These are phyloP conservation scores for Trichomalopsis sarcophagae DNA, from an alignment of 1,140 invertebrate genomes.

Conservation along the genomic window DNA sequence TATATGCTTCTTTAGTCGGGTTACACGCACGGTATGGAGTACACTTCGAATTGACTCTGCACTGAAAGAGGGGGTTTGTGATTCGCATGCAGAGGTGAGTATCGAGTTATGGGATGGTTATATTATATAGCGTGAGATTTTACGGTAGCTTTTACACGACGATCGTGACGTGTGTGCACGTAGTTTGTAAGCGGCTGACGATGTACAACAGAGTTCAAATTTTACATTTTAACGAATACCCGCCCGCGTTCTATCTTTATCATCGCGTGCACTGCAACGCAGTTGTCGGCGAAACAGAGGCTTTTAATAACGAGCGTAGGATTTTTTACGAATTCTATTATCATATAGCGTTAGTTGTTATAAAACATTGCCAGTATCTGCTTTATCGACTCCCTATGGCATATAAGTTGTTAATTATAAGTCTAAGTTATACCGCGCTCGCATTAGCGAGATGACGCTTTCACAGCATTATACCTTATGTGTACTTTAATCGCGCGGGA, in stretches of 20 bases:
- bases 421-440: not conserved
- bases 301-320: too few relatives aligned
- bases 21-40: slow-evolving; percentile 3
- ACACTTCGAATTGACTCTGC: not conserved
- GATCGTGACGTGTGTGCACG: too few relatives aligned
- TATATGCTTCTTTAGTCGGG: not conserved
- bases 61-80: too few relatives aligned
- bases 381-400: not conserved
- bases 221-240: too few relatives aligned
- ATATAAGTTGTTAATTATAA: not conserved
- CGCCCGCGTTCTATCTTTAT: too few relatives aligned
- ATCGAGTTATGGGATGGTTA: too few relatives aligned
- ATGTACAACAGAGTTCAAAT: too few relatives aligned
- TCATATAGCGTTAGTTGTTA: not conserved
- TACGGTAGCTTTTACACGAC: too few relatives aligned
- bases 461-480: not conserved
- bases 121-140: too few relatives aligned
- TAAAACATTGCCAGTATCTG: not conserved
- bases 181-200: not conserved
- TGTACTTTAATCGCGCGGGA: not conserved
- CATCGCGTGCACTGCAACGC: too few relatives aligned
- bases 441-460: not conserved
- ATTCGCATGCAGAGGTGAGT: too few relatives aligned
- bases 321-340: slow-evolving; percentile 1
- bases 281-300: too few relatives aligned